These are phyloP conservation scores for Eilema caniola DNA, from an alignment of 2,888 invertebrate species.

Conservation along the genomic window DNA sequence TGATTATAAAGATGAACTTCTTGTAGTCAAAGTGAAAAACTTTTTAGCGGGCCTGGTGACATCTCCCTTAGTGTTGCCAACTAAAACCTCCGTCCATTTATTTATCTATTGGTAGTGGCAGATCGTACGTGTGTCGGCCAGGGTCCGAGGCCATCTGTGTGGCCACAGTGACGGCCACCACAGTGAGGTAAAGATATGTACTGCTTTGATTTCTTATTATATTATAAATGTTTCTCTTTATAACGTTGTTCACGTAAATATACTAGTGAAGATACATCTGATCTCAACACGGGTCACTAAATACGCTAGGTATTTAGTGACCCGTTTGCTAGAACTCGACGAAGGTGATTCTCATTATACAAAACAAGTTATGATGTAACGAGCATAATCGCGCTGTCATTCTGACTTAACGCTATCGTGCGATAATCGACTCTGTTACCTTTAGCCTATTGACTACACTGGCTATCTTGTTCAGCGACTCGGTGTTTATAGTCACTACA, in stretches of 20 bases:
- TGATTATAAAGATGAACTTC: no score
- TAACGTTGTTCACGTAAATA: neutral
- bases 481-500: slow-evolving; percentile 28
- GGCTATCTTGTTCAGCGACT: neutral
- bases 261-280: neutral
- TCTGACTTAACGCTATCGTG: neutral
- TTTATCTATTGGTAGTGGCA: no score
- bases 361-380: slow-evolving; percentile 12
- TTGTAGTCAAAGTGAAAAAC: no score
- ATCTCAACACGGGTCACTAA: neutral
- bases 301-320: neutral
- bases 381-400: neutral
- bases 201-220: neutral
- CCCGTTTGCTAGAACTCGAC: neutral
- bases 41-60: no score
- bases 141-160: no score
- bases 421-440: neutral
- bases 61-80: no score
- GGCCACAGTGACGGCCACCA: no score
- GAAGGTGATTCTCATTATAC: neutral
- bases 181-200: no score
- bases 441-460: neutral
- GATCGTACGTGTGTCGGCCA: neutral
- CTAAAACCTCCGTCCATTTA: no score
- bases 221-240: neutral